phyloP scores from a whole-genome alignment of 2,888 invertebrate genomes.

The Phortica magna region DNA sequence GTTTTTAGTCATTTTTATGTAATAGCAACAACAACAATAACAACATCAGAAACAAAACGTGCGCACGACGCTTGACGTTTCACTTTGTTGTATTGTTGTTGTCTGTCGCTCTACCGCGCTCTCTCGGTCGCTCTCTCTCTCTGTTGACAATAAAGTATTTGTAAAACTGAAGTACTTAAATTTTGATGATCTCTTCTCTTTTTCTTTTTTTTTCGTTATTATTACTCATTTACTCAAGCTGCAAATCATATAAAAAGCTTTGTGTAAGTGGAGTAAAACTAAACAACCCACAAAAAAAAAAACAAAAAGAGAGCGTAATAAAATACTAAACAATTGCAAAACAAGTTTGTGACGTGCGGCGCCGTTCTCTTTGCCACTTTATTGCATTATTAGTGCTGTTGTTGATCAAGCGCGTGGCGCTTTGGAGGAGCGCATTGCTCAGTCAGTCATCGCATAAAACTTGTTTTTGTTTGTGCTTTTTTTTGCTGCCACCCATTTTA shows the following conservation, averaged over 20 bases:
- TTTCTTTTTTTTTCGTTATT: too few species aligned
- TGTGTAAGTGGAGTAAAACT: not conserved
- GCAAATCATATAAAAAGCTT: not conserved
- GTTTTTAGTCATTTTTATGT: constrained; percentile 26
- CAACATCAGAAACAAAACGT: constrained; percentile 23
- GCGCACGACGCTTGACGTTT: constrained; percentile 22
- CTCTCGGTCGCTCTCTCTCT: not conserved
- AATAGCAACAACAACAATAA: constrained; percentile 12
- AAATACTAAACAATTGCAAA: constrained; percentile 34
- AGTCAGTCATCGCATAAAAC: not conserved
- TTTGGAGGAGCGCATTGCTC: not conserved
- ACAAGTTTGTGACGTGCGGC: constrained; percentile 65
- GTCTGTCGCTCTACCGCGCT: not conserved
- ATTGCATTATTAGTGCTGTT: constrained; percentile 30
- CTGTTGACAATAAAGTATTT: not conserved
- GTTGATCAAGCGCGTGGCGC: constrained; percentile 32
- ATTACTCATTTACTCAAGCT: not conserved
- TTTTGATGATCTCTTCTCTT: not conserved
- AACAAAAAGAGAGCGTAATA: not conserved
- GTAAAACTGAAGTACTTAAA: too few species aligned
- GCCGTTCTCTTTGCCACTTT: constrained; percentile 36
- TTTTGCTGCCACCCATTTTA: not conserved
- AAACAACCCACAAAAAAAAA: not conserved
- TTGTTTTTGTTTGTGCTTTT: too few species aligned
- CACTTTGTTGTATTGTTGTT: constrained; percentile 8